A percentile compares a stretch with the other conserved stretches of the same genome.
Evolutionary conservation across 2,113 vertebrate species (phyloP).

Genomic region (Sisor rabdophorus): DNA sequence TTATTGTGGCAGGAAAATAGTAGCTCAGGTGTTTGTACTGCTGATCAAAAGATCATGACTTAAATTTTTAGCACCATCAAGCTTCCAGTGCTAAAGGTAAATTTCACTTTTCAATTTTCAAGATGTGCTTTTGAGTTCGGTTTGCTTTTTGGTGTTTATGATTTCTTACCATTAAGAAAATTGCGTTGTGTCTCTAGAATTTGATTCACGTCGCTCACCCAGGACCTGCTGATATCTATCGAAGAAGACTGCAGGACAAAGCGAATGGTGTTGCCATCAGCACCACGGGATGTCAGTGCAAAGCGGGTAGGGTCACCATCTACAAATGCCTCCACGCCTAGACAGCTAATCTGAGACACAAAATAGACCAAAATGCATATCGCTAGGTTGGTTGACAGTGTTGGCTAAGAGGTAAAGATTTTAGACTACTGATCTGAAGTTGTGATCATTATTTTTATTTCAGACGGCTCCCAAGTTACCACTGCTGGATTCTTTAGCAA

Average conservation of each 20-base stretch:
- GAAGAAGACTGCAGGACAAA: conserved; percentile 76
- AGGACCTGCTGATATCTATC: conserved; percentile 73
- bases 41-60: too few species aligned
- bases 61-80: too few species aligned
- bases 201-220: conserved; percentile 80
- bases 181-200: conserved; percentile 87
- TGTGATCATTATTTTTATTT: too few species aligned
- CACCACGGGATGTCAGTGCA: conserved; percentile 80
- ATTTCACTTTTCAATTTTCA: not conserved
- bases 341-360: conserved; percentile 78
- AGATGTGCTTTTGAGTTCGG: not conserved
- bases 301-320: conserved; percentile 79
- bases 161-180: conserved; percentile 82
- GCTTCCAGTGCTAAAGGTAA: not conserved
- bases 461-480: too few species aligned
- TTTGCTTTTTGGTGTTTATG: not conserved
- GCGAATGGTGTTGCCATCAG: conserved; percentile 75
- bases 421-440: too few species aligned
- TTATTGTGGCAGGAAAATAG: too few species aligned
- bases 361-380: not conserved
- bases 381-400: too few species aligned
- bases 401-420: too few species aligned
- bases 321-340: conserved; percentile 77
- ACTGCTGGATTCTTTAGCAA: too few species aligned
- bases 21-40: too few species aligned